Evolutionary conservation across 2,113 vertebrate species (phyloP), one percentile per base, ranked within the genome.

Genomic region (Hippocampus guttulatus): DNA sequence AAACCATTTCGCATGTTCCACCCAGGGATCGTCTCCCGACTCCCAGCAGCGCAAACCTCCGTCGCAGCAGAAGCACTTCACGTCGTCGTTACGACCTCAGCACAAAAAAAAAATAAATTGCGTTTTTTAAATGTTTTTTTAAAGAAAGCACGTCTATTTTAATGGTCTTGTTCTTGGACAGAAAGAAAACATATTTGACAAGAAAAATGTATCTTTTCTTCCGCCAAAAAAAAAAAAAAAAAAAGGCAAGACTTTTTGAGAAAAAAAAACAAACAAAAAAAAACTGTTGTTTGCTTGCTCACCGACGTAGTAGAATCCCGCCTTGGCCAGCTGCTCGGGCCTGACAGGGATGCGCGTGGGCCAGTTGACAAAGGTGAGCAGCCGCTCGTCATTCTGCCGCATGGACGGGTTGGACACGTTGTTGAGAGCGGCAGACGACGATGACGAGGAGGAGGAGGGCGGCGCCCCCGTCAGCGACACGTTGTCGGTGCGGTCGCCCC

Each of bases 1-100:
- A 92, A 99, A 99, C 97, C 97, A 99, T 81, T 98, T 99, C 8
- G 97, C 96, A 68, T 99, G 96, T 77, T 99, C 96, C 65, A 98
- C 92, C 96, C 97, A 99, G 0, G 97, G 96, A 79, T 99, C 95
- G 77, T 99, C 96, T 82, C 97, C 97, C 8, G 95, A 96, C 73
- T 98, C 97, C 96, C 96, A 99, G 85, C 97, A 98, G 14, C 97
- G 91, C 75, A 99, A 89, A 10, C 97, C 96, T 80, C 97, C 97
- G 71, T 99, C 97, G 77, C 97, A 99, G 74, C 95, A 98, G 85
- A 98, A 99, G 86, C 96, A 99, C 77, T 98, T 98, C 30, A 99
- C 96, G 5, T 99, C 96, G 83, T 99, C 96, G 0, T 96, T 98
- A 18, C 95, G 94, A 68, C 95, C 97, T 97, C 84, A 21, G 57